A percentile compares a stretch with the other conserved stretches of the same genome.
Evolutionary conservation across 2,888 invertebrate species (phyloP).

Genomic region (Phorcus lineatus): DNA sequence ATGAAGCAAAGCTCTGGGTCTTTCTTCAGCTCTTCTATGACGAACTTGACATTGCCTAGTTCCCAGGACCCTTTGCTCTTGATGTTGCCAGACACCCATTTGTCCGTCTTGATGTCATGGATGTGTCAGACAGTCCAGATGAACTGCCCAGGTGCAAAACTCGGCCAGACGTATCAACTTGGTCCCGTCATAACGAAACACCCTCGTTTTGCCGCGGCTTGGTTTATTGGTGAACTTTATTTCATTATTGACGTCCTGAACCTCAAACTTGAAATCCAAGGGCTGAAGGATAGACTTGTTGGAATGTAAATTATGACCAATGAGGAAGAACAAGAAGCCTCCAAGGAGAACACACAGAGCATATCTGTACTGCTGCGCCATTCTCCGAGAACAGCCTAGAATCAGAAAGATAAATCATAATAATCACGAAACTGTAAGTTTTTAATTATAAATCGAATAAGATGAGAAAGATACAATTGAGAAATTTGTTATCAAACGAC

Average conservation of each 20-base stretch:
- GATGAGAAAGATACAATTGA: no score
- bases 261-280: no score
- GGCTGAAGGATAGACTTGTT: no score
- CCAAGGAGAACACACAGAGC: no score
- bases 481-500: no score
- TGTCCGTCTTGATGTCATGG: background rate
- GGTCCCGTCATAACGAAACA: background rate
- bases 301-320: no score
- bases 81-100: background rate
- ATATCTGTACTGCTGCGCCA: no score
- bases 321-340: no score
- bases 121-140: background rate
- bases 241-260: no score
- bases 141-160: slow-evolving; percentile 19
- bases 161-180: background rate
- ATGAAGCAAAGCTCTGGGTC: slow-evolving; percentile 18
- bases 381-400: no score
- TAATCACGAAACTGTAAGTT: no score
- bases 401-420: background rate
- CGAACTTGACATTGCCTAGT: background rate
- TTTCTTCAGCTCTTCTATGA: background rate
- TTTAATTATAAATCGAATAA: no score
- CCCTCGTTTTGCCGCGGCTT: background rate
- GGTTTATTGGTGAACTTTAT: background rate
- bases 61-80: slow-evolving; percentile 5